Conservation (phyloP, 2,113 vertebrate genomes). For the Speoplatyrhinus poulsoni region DNA sequence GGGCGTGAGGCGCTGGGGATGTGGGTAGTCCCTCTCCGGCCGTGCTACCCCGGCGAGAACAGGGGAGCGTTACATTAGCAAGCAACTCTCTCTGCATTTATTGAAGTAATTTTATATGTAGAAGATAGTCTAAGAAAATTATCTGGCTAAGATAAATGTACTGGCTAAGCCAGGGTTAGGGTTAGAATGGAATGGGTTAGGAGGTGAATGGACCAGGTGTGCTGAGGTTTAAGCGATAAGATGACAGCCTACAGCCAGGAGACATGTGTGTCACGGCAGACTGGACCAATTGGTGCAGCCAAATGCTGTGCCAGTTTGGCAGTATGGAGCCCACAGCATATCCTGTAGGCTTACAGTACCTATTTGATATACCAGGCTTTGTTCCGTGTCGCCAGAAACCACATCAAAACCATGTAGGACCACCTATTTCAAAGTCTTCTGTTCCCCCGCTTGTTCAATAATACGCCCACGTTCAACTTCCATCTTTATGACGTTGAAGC, state of each 20-base stretch:
- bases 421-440: constrained; percentile 26
- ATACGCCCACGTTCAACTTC: constrained; percentile 58
- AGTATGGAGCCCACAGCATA: background rate
- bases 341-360: background rate
- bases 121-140: too few species aligned
- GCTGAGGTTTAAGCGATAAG: constrained; percentile 28
- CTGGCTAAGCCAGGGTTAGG: too few species aligned
- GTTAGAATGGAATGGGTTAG: background rate
- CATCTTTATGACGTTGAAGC: constrained; percentile 25
- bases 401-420: background rate
- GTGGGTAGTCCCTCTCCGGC: too few species aligned
- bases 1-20: too few species aligned
- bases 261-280: constrained; percentile 1
- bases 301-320: constrained; percentile 28
- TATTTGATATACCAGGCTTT: constrained; percentile 22
- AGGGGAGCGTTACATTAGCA: too few species aligned
- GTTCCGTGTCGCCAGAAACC: background rate
- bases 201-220: constrained; percentile 17
- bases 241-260: constrained; percentile 14
- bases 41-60: too few species aligned
- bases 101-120: too few species aligned
- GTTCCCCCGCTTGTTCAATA: constrained; percentile 57
- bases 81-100: too few species aligned
- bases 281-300: constrained; percentile 15
- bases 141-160: too few species aligned